These are phyloP conservation scores for Rosalia funebris DNA, from an alignment of 2,888 invertebrate genomes.

Conservation along the genomic window DNA sequence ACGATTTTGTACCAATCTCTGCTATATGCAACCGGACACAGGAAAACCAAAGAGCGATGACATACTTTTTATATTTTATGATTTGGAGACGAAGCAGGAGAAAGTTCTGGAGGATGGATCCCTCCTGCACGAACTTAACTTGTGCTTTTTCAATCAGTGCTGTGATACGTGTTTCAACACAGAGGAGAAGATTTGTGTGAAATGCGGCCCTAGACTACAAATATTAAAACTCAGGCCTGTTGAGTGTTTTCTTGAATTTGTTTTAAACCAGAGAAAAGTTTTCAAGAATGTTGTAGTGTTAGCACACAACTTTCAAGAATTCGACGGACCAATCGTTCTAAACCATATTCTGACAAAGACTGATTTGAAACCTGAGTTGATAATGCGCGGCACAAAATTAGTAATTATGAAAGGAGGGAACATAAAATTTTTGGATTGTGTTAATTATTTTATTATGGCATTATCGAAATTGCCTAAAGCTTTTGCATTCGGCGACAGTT, in stretches of 20 bases:
- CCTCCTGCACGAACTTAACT: constrained; percentile 29
- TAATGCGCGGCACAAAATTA: constrained; percentile 39
- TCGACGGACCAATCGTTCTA: constrained; percentile 31
- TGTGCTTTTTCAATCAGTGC: constrained; percentile 29
- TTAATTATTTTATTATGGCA: constrained; percentile 9
- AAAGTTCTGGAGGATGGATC: constrained; percentile 12
- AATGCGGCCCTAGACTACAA: constrained; percentile 18
- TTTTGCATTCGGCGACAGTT: constrained; percentile 18
- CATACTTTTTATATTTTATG: constrained; percentile 35
- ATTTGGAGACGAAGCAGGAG: constrained; percentile 40
- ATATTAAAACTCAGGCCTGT: neutral
- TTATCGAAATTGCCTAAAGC: constrained; percentile 6
- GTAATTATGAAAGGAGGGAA: constrained; percentile 20
- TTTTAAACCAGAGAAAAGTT: constrained; percentile 19
- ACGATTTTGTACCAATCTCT: constrained; percentile 25
- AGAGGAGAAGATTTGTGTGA: constrained; percentile 10
- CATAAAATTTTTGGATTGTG: constrained; percentile 26
- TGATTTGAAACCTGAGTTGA: constrained; percentile 29
- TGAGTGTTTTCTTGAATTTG: neutral
- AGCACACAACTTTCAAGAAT: constrained; percentile 30
- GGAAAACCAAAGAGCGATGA: constrained; percentile 21
- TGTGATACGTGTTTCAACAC: constrained; percentile 23
- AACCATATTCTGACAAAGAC: constrained; percentile 31
- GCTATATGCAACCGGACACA: neutral
- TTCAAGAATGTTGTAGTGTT: constrained; percentile 24